Evolutionary conservation across 2,113 vertebrate genomes (phyloP).

Genomic region (Tachysurus fulvidraco): DNA sequence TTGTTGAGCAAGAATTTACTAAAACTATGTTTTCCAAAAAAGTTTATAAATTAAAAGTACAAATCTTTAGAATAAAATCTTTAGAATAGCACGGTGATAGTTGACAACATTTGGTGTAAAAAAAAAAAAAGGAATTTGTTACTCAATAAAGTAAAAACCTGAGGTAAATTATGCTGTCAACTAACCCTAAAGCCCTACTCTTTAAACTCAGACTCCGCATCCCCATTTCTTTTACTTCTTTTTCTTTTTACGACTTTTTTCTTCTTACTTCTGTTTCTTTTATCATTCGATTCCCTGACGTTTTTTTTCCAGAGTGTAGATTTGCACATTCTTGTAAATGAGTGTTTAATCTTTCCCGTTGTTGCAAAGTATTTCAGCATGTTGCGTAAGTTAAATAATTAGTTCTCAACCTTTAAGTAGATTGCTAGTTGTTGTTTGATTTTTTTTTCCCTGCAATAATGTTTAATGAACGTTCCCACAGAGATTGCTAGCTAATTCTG

Average conservation of each 20-base stretch:
- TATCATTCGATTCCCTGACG: neutral
- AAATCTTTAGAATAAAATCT: neutral
- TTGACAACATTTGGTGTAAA: neutral
- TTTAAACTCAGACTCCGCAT: neutral
- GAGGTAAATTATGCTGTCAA: neutral
- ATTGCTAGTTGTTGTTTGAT: neutral
- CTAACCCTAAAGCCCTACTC: neutral
- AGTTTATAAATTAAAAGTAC: neutral
- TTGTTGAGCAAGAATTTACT: neutral
- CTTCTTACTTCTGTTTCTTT: neutral
- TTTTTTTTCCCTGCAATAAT: neutral
- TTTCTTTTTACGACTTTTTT: neutral
- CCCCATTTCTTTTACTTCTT: neutral
- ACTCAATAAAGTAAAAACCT: neutral
- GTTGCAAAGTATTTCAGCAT: neutral
- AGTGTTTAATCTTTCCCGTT: neutral
- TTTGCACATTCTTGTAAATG: neutral
- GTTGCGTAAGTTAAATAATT: neutral
- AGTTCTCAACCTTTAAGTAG: neutral
- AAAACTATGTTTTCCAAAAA: too few relatives aligned
- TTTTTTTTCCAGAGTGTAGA: neutral
- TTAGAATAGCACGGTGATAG: neutral
- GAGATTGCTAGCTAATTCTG: neutral
- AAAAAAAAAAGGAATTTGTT: neutral
- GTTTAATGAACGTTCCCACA: neutral